A percentile compares a stretch with the other conserved stretches of the same genome.
phyloP scores from a whole-genome alignment of 1,140 invertebrate species.

The Nephila pilipes region DNA sequence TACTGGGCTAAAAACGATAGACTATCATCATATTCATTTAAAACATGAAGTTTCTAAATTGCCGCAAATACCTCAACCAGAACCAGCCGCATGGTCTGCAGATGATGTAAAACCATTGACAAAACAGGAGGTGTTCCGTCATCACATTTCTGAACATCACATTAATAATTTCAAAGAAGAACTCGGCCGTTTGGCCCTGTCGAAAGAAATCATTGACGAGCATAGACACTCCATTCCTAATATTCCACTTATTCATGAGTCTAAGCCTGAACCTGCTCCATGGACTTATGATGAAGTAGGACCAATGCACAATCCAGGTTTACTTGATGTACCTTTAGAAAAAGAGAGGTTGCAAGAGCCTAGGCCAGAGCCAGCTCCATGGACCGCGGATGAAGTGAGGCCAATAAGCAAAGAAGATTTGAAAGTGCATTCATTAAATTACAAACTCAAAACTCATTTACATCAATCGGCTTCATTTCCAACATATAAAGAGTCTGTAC shows the following conservation, averaged over 20 bases:
- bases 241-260: not conserved
- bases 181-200: not conserved
- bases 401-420: constrained; percentile 65
- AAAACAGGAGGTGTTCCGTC: constrained; percentile 46
- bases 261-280: constrained; percentile 46
- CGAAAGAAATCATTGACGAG: not conserved
- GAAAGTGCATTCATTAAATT: constrained; percentile 50
- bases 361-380: constrained; percentile 57
- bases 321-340: not conserved
- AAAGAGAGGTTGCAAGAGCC: constrained; percentile 3
- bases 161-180: not conserved
- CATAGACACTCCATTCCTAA: not conserved
- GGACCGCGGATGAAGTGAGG: constrained; percentile 61
- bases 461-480: not conserved
- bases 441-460: constrained; percentile 52
- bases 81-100: constrained; percentile 58
- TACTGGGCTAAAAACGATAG: not conserved
- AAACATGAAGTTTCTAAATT: not conserved
- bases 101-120: constrained; percentile 54
- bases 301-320: constrained; percentile 52
- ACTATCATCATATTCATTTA: not conserved
- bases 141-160: not conserved
- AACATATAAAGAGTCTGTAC: constrained; percentile 43
- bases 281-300: constrained; percentile 63
- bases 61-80: constrained; percentile 20